Evolutionary conservation across 2,888 invertebrate genomes (phyloP).

Genomic region (Leucophenga maculata): DNA sequence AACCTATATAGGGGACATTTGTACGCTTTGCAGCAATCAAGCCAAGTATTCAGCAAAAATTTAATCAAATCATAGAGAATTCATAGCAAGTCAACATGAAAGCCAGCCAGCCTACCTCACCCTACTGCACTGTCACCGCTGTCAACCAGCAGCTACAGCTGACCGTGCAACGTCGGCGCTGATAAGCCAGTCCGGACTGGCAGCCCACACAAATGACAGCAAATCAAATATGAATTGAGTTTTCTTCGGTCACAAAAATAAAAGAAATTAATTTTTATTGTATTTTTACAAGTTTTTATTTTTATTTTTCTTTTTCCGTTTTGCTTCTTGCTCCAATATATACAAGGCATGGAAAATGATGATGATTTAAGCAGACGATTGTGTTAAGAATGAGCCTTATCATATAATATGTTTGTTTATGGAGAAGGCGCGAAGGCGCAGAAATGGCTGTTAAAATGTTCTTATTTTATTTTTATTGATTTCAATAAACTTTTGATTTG

Average conservation of each 20-base stretch:
- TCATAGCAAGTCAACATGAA: constrained; percentile 19
- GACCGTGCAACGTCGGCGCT: background rate
- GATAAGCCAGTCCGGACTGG: constrained; percentile 25
- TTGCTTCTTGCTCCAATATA: background rate
- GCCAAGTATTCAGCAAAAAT: constrained; percentile 30
- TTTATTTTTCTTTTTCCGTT: background rate
- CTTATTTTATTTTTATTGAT: constrained; percentile 18
- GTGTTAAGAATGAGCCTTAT: too few relatives aligned
- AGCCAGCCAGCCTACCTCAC: too few relatives aligned
- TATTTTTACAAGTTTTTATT: constrained; percentile 34
- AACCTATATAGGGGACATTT: constrained; percentile 19
- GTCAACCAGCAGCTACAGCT: constrained; percentile 13
- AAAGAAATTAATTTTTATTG: constrained; percentile 46
- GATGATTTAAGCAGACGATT: too few relatives aligned
- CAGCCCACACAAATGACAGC: constrained; percentile 26
- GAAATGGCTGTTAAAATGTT: background rate
- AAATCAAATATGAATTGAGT: constrained; percentile 28
- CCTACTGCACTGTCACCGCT: background rate
- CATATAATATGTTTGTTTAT: background rate
- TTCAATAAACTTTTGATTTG: constrained; percentile 23
- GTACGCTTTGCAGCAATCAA: constrained; percentile 23
- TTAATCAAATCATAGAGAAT: constrained; percentile 44
- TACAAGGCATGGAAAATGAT: background rate
- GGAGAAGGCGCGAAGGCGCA: background rate
- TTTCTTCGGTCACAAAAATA: constrained; percentile 19